These are phyloP conservation scores for Muntiacus muntjak DNA, from an alignment of 2,113 vertebrate genomes.

Conservation along the genomic window DNA sequence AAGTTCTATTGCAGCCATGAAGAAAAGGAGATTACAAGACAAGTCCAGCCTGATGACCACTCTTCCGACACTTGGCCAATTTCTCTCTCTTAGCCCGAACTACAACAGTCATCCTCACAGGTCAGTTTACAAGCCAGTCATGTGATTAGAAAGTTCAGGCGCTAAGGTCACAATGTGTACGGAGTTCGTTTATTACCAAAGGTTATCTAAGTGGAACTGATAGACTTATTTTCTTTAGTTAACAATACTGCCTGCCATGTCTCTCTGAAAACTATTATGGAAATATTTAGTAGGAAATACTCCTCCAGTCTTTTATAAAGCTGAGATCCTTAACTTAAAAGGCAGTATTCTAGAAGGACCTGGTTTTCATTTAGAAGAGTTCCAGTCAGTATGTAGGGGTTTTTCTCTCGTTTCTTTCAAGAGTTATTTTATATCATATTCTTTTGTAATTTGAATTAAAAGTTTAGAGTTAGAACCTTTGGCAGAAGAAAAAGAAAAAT, in stretches of 20 bases:
- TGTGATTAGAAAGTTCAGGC: conserved; percentile 94
- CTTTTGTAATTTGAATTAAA: neutral
- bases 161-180: conserved; percentile 90
- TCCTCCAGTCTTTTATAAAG: neutral
- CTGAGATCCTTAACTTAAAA: conserved; percentile 50
- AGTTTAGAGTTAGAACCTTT: conserved; percentile 36
- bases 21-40: conserved; percentile 82
- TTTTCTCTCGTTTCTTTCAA: neutral
- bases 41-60: conserved; percentile 75
- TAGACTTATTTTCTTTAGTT: conserved; percentile 85
- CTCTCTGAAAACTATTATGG: conserved; percentile 72
- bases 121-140: conserved; percentile 94
- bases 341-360: neutral
- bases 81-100: conserved; percentile 80
- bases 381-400: neutral
- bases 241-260: conserved; percentile 81
- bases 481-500: conserved; percentile 29
- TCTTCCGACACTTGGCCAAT: conserved; percentile 85
- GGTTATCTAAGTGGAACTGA: conserved; percentile 95
- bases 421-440: neutral
- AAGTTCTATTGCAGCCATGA: conserved; percentile 86
- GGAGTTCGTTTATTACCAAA: conserved; percentile 90
- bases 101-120: conserved; percentile 82
- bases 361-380: neutral
- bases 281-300: conserved; percentile 56